These are phyloP conservation scores for Arctocebus calabarensis DNA, from an alignment of 2,797 vertebrate species.

Conservation along the genomic window DNA sequence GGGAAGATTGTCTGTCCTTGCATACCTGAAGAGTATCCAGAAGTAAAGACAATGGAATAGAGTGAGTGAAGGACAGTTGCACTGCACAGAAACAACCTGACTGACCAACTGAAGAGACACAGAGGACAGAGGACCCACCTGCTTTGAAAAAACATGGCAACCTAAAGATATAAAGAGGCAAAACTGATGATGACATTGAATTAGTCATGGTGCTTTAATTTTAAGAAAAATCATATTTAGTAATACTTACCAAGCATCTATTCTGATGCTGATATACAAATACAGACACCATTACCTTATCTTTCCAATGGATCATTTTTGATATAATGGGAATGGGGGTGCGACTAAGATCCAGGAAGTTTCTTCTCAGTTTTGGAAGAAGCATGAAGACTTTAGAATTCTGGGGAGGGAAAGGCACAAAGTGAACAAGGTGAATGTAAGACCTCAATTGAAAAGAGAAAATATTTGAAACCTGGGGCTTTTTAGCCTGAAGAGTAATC, in stretches of 20 bases:
- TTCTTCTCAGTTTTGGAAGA: neutral
- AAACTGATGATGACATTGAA: neutral
- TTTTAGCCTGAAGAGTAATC: neutral
- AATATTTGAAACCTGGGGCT: neutral
- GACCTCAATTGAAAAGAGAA: slow-evolving; percentile 20
- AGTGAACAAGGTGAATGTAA: neutral
- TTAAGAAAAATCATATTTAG: neutral
- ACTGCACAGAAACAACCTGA: neutral
- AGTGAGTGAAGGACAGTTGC: slow-evolving; percentile 47
- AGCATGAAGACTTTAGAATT: neutral
- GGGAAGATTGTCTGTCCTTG: slow-evolving; percentile 63
- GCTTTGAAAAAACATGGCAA: neutral
- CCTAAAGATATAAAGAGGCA: neutral
- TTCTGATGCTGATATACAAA: neutral
- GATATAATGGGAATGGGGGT: neutral
- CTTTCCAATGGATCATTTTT: neutral
- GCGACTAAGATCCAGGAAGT: neutral
- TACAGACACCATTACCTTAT: neutral
- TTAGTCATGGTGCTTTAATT: neutral
- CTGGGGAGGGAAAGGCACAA: neutral
- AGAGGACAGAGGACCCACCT: neutral
- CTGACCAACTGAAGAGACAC: neutral
- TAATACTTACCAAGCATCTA: neutral
- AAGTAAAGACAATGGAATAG: slow-evolving; percentile 57
- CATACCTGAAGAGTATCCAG: slow-evolving; percentile 47